These are phyloP conservation scores for Barypeithes pellucidus DNA, from an alignment of 2,888 invertebrate species.

Conservation along the genomic window DNA sequence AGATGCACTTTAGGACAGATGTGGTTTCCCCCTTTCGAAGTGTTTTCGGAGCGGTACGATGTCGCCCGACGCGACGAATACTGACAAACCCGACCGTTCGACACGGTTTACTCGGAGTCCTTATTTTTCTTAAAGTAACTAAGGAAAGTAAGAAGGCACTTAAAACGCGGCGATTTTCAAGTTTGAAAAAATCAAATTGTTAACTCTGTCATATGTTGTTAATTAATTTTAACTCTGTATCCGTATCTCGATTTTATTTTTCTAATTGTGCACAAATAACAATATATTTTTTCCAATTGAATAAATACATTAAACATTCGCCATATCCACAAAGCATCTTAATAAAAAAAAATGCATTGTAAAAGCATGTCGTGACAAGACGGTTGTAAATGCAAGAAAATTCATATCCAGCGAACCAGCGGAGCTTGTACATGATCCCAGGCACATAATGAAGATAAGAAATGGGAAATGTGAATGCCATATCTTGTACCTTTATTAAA, in stretches of 20 bases:
- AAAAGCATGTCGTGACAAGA: slow-evolving; percentile 52
- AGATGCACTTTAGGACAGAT: too few species aligned
- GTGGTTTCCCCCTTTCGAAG: too few species aligned
- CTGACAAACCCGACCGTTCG: too few species aligned
- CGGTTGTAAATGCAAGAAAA: slow-evolving; percentile 50
- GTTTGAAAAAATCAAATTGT: too few species aligned
- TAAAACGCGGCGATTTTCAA: too few species aligned
- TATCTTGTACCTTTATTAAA: slow-evolving; percentile 20
- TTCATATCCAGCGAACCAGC: slow-evolving; percentile 45
- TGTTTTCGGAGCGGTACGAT: too few species aligned
- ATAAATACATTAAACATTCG: slow-evolving; percentile 51
- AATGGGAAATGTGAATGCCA: slow-evolving; percentile 42
- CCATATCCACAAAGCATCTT: slow-evolving; percentile 38
- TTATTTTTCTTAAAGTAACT: too few species aligned
- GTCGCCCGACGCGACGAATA: too few species aligned
- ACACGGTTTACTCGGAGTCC: too few species aligned
- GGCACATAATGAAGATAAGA: slow-evolving; percentile 46
- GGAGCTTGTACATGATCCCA: slow-evolving; percentile 44
- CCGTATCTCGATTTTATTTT: slow-evolving; percentile 5
- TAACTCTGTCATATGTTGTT: too few species aligned
- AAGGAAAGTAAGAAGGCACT: too few species aligned
- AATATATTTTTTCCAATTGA: slow-evolving; percentile 33
- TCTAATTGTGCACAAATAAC: slow-evolving; percentile 14
- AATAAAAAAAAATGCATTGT: slow-evolving; percentile 48
- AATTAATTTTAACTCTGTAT: too few species aligned